These are phyloP conservation scores for Montipora sp. DNA, from an alignment of 64 coral and sea anemone species.

Conservation along the genomic window DNA sequence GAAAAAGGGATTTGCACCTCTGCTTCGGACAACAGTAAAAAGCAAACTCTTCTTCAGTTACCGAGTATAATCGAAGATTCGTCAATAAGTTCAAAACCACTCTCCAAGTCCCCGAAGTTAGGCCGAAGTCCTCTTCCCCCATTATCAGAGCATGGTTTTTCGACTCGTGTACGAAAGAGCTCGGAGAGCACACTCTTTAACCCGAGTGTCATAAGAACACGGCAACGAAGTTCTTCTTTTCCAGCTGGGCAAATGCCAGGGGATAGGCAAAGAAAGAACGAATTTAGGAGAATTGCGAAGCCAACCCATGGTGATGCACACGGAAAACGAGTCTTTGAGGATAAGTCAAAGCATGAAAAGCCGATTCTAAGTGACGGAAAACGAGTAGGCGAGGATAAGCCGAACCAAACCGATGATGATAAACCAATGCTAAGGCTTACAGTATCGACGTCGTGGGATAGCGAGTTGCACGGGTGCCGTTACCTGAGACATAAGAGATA, in stretches of 20 bases:
- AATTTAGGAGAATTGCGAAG: conserved; percentile 20
- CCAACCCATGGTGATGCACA: too few species aligned
- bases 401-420: not conserved
- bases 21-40: conserved; percentile 6
- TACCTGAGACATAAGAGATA: conserved; percentile 37
- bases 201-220: not conserved
- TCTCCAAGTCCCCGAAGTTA: conserved; percentile 17
- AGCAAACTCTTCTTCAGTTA: conserved; percentile 33
- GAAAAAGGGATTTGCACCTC: not conserved
- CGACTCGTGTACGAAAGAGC: conserved; percentile 18
- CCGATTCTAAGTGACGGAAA: not conserved
- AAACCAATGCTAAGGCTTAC: not conserved
- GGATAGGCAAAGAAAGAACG: conserved; percentile 26
- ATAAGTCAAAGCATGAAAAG: conserved; percentile 5
- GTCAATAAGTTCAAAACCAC: not conserved
- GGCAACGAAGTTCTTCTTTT: conserved; percentile 33
- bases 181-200: conserved; percentile 13
- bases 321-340: too few species aligned
- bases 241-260: conserved; percentile 17
- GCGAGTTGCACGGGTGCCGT: conserved; percentile 16
- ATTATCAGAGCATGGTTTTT: conserved; percentile 23
- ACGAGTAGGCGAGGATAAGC: conserved; percentile 19
- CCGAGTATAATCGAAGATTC: conserved; percentile 38
- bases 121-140: conserved; percentile 38
- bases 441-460: not conserved